A percentile compares a stretch with the other conserved stretches of the same genome.
These are phyloP conservation scores for Sardina pilchardus DNA, from an alignment of 2,113 vertebrate genomes.

Conservation along the genomic window DNA sequence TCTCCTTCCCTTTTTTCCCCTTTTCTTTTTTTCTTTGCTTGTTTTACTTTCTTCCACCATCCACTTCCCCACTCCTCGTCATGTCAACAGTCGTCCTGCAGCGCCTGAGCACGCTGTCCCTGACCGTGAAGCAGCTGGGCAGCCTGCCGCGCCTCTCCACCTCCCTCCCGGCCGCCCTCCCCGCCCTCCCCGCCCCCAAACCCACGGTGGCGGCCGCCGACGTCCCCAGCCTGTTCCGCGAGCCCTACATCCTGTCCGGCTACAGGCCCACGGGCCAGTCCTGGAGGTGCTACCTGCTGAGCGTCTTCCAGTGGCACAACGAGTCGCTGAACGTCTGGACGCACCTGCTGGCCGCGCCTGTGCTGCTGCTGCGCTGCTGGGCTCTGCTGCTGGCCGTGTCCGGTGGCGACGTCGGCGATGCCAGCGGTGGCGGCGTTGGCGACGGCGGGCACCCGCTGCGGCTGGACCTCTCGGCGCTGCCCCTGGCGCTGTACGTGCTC, in stretches of 20 bases:
- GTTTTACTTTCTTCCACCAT: not conserved
- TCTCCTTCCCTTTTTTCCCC: not conserved
- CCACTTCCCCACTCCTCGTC: slow-evolving; percentile 2
- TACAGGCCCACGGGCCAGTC: slow-evolving; percentile 83
- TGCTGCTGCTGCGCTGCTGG: slow-evolving; percentile 81
- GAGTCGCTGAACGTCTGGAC: slow-evolving; percentile 93
- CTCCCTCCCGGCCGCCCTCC: slow-evolving; percentile 67
- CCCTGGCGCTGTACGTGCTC: slow-evolving; percentile 79
- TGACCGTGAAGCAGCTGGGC: slow-evolving; percentile 79
- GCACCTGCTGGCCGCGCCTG: slow-evolving; percentile 79
- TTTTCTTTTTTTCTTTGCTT: slow-evolving; percentile 9
- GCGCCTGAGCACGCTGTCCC: slow-evolving; percentile 76
- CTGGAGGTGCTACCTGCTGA: slow-evolving; percentile 88
- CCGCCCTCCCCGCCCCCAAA: slow-evolving; percentile 64
- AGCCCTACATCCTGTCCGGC: slow-evolving; percentile 85
- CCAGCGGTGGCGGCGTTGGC: too few species aligned
- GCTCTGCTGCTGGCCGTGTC: slow-evolving; percentile 64
- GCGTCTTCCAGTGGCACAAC: slow-evolving; percentile 92
- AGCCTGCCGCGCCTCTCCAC: slow-evolving; percentile 75
- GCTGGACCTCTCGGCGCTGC: slow-evolving; percentile 66
- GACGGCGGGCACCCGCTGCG: slow-evolving; percentile 43
- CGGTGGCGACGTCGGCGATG: slow-evolving; percentile 40
- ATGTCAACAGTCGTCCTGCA: slow-evolving; percentile 68
- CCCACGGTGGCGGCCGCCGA: slow-evolving; percentile 77
- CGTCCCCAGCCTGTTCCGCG: slow-evolving; percentile 85